phyloP scores from a whole-genome alignment of 2,888 invertebrate species.

The Pterobdella sp. region DNA sequence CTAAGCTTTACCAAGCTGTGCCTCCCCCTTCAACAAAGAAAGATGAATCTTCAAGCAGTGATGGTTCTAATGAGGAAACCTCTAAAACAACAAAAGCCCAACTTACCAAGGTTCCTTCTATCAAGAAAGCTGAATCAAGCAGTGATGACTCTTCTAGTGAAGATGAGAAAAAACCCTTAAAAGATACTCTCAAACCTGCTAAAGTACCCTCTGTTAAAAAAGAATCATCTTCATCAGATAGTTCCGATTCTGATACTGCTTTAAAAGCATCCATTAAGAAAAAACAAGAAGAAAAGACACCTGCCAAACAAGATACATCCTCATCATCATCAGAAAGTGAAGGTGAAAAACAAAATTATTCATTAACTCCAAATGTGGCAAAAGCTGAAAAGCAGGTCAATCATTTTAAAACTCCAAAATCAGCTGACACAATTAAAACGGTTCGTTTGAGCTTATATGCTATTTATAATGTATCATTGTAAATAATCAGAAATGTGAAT shows the following conservation, averaged over 20 bases:
- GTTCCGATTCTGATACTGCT: neutral
- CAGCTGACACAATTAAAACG: neutral
- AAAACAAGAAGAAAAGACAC: neutral
- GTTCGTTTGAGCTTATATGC: too few species aligned
- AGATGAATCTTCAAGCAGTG: neutral
- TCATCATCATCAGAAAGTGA: neutral
- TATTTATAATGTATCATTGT: neutral
- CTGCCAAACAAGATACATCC: neutral
- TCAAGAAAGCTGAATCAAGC: neutral
- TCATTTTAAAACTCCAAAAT: neutral
- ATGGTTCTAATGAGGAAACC: constrained; percentile 4
- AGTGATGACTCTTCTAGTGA: neutral
- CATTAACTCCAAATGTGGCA: neutral
- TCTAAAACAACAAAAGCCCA: neutral
- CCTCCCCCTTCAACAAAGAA: neutral
- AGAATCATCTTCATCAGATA: constrained; percentile 1
- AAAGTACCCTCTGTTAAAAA: neutral
- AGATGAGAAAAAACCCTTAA: too few species aligned
- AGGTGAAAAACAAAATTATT: neutral
- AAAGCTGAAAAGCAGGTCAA: neutral
- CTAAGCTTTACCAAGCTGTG: too few species aligned
- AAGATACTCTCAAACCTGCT: neutral
- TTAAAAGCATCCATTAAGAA: constrained; percentile 6
- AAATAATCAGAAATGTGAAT: neutral
- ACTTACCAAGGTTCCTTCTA: neutral